Base-by-base conservation (phyloP, 2,888 invertebrate genomes). In the Drosophila borealis region DNA sequence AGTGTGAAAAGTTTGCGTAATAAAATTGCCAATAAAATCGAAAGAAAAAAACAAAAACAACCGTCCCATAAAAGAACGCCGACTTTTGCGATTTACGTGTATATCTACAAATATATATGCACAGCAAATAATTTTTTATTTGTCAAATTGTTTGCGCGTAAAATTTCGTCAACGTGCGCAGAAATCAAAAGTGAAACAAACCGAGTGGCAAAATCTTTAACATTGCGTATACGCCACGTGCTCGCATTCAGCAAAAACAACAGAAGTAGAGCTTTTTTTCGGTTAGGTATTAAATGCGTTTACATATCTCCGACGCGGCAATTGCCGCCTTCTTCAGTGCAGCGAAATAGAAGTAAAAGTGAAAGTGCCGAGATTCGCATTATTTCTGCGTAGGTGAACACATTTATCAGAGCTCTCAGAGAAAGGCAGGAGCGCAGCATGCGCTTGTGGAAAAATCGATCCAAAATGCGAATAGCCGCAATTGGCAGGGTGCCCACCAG, bases 351-450 rank as follows among this genome's bases (percentile, higher is more conserved):
- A 55, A 80, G 85, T 74, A 74, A 84, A 81, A 87, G 85, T 74
- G 78, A 84, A 81, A 89, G 81, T 89, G 89, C 78, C 62, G 74
- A 73, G 66, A 70, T 65, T 70, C 66, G 73, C 88, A 84, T 77
- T 85, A 84, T 87, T 84, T 85, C 84, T 81, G 81, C 78, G 82
- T 81, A 89, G 89, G 70, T 81, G 87, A 80, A 89, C 89, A 89
- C 89, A 81, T 68, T 87, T 72, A 59, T 70, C 59, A 59, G 66
- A 41, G 53, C 51, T 41, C 53, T 51, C 41, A 6, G 14, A 37
- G 61, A 46, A 64, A 56, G 45, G 14, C 42, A 37, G 49, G 45
- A 63, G 69, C 67, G 56, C 68, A 80, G 56, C 49, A 86, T 86
- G 86, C 80, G 82, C 74, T 77, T 80, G 74, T 85, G 82, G 85